phyloP scores from a whole-genome alignment of 2,888 invertebrate genomes.

The Caenorhabditis auriculariae region DNA sequence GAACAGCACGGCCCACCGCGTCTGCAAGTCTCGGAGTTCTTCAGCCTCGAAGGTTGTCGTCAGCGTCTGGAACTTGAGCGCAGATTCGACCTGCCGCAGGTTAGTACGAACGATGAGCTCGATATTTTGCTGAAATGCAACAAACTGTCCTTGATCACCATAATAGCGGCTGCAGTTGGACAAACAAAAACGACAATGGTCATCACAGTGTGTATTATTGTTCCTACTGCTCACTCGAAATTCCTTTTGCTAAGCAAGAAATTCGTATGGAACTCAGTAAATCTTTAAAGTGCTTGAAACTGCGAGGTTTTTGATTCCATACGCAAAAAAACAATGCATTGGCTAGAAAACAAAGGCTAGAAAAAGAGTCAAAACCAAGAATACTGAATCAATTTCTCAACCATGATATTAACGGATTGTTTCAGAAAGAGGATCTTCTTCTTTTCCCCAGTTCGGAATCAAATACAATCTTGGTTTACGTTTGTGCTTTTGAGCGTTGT shows the following conservation, averaged over 20 bases:
- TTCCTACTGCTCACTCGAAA: not conserved
- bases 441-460: too few species aligned
- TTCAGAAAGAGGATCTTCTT: too few species aligned
- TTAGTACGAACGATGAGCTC: conserved; percentile 36
- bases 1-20: conserved; percentile 33
- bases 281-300: too few species aligned
- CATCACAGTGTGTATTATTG: not conserved
- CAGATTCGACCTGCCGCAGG: conserved; percentile 36
- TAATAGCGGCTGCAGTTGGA: not conserved
- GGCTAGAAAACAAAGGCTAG: too few species aligned
- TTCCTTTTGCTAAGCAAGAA: not conserved
- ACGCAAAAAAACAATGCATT: too few species aligned
- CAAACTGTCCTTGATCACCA: not conserved
- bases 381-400: too few species aligned
- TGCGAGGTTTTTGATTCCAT: too few species aligned
- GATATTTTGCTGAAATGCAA: conserved; percentile 18
- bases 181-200: not conserved
- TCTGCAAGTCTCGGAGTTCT: conserved; percentile 29
- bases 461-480: not conserved
- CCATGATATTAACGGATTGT: too few species aligned
- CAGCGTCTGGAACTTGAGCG: conserved; percentile 15
- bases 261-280: not conserved
- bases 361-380: too few species aligned
- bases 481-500: not conserved
- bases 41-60: conserved; percentile 1